Base-by-base conservation (phyloP, 2,888 invertebrate species). In the Augochlorella aurata region DNA sequence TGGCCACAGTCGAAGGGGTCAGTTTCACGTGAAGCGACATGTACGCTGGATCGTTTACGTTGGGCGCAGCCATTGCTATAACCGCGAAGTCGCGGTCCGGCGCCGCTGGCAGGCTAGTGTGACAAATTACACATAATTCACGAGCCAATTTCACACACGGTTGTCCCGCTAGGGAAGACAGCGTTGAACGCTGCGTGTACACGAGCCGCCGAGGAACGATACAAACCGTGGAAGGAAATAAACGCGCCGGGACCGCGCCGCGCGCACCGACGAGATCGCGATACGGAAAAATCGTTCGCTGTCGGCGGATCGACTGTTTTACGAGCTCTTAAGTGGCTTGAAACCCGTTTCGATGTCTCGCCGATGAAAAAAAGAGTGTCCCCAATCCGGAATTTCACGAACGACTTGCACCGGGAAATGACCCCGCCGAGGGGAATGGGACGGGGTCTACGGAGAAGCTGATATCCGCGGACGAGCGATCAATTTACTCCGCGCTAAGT, bases 121-220 rank as follows among this genome's bases (percentile, higher is more conserved):
- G 91, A 91, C 91, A 91, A 91, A 91, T 91, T 91, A 89, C 90
- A 88, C 91, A 89, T 91, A 91, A 91, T 91, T 91, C 91, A 89
- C 90, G 88, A 90, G 91, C 90, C 90, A 90, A 91, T 91, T 91
- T 91, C 91, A 90, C 90, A 90, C 91, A 89, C 88, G 90, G 89
- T 84, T 88, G 90, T 90, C 83, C 84, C 79, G 80, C 77, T 74
- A 79, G 75, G 75, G 85, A 72, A 78, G 82, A 77, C 70, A 81
- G 77, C 78, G 79, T 81, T 81, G 81, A 86, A 76, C 63, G 63
- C n/a, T 71, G 77, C 81, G 80, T 82, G 79, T 77, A 79, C 72
- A 77, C 65, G 18, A 81, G 80, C 78, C 84, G 79, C 71, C 74
- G 82, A 79, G 80, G 82, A 86, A 88, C 78, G 72, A 73, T 73